Evolutionary conservation across 1,140 invertebrate genomes (phyloP).

Genomic region (Leptoteleia sp.): DNA sequence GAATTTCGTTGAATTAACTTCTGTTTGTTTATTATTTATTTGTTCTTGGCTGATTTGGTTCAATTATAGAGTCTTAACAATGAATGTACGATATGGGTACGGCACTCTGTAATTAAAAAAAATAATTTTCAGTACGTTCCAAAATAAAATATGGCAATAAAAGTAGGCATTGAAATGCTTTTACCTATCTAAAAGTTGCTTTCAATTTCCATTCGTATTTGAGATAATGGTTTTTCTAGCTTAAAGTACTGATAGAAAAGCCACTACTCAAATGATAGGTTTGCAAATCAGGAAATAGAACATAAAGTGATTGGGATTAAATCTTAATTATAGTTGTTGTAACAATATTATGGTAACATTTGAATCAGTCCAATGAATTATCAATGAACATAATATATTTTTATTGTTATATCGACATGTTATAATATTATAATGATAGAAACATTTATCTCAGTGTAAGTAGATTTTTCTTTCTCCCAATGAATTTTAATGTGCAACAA

Average conservation of each 20-base stretch:
- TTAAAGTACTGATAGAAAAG: conserved; percentile 35
- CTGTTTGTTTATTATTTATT: too few relatives aligned
- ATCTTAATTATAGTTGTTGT: conserved; percentile 25
- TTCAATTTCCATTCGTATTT: conserved; percentile 33
- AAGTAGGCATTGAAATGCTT: conserved; percentile 16
- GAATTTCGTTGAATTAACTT: too few relatives aligned
- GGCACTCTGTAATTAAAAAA: not conserved
- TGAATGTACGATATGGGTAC: not conserved
- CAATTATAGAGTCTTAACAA: not conserved
- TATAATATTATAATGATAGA: too few relatives aligned
- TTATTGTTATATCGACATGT: too few relatives aligned
- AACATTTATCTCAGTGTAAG: too few relatives aligned
- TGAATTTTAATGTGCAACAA: too few relatives aligned
- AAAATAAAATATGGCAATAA: conserved; percentile 12
- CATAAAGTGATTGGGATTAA: conserved; percentile 45
- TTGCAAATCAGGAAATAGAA: conserved; percentile 44
- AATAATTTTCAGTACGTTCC: not conserved
- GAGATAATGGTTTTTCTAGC: conserved; percentile 46
- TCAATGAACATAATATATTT: conserved; percentile 22
- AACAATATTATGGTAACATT: conserved; percentile 12
- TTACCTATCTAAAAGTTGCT: conserved; percentile 32
- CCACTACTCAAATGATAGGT: conserved; percentile 43
- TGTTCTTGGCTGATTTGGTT: too few relatives aligned
- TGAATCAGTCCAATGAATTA: conserved; percentile 20
- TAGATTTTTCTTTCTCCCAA: too few relatives aligned